Percentiles rank a stretch among this genome's conserved stretches.
Evolutionary conservation across 2,888 invertebrate species (phyloP).

Genomic region (Trissolcus japonicus): DNA sequence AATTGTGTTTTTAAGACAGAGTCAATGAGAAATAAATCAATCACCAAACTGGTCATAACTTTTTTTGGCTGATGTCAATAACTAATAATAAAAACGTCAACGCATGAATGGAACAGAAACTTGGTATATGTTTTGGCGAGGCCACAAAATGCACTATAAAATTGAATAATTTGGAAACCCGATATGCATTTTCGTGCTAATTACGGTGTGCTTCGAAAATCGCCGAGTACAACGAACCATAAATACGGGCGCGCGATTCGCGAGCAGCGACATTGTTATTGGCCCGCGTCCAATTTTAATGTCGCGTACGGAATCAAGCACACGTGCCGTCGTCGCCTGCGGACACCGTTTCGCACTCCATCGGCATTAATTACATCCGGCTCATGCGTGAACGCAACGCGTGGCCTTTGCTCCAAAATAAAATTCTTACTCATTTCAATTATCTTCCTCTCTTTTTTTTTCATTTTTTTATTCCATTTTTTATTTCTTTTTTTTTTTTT

Average conservation of each 20-base stretch:
- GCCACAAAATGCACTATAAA: not conserved
- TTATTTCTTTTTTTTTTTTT: not conserved
- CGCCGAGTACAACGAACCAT: slow-evolving; percentile 23
- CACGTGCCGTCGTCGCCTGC: slow-evolving; percentile 47
- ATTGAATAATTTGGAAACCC: slow-evolving; percentile 18
- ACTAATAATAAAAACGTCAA: no score
- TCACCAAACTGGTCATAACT: no score
- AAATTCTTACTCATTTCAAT: not conserved
- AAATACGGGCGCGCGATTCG: slow-evolving; percentile 25
- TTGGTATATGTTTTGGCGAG: not conserved
- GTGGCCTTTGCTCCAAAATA: no score
- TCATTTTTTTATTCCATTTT: no score
- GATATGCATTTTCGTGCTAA: slow-evolving; percentile 27
- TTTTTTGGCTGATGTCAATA: no score
- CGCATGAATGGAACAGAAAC: not conserved
- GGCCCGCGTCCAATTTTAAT: slow-evolving; percentile 58
- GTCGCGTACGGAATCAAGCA: slow-evolving; percentile 51
- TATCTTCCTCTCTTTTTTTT: not conserved
- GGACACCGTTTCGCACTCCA: slow-evolving; percentile 61
- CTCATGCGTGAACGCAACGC: slow-evolving; percentile 48
- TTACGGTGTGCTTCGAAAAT: slow-evolving; percentile 27
- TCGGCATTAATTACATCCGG: slow-evolving; percentile 61
- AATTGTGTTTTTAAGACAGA: no score
- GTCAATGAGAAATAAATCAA: no score
- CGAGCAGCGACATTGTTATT: slow-evolving; percentile 44